Evolutionary conservation across 2,888 invertebrate species (phyloP).

Genomic region (Escarpia spicata): DNA sequence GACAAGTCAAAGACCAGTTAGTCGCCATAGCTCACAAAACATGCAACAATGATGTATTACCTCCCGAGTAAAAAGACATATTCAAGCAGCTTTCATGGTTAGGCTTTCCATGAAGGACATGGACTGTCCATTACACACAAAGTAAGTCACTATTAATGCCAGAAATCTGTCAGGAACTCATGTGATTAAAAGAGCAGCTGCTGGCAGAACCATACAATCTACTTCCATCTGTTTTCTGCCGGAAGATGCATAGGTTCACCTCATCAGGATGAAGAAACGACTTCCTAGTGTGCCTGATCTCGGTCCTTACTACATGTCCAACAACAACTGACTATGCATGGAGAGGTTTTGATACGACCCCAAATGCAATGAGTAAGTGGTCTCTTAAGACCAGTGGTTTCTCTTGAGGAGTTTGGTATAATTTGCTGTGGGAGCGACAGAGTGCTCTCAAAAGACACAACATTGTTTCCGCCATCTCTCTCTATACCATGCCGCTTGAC

Average conservation of each 20-base stretch:
- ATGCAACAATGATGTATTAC: conserved; percentile 9
- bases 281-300: background rate
- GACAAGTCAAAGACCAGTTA: background rate
- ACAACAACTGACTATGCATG: background rate
- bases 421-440: background rate
- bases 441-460: background rate
- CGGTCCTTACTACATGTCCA: background rate
- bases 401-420: background rate
- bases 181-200: too few species aligned
- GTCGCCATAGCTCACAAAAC: background rate
- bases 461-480: background rate
- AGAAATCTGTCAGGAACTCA: background rate
- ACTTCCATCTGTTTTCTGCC: too few species aligned
- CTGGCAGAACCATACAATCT: too few species aligned
- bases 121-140: background rate
- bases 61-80: background rate
- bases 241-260: too few species aligned
- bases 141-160: background rate
- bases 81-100: background rate
- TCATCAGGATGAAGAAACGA: background rate
- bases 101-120: background rate
- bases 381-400: background rate
- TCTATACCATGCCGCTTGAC: background rate
- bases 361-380: background rate
- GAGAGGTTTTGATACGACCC: background rate